These are phyloP conservation scores for Xiphias gladius DNA, from an alignment of 2,113 vertebrate genomes.

Conservation along the genomic window DNA sequence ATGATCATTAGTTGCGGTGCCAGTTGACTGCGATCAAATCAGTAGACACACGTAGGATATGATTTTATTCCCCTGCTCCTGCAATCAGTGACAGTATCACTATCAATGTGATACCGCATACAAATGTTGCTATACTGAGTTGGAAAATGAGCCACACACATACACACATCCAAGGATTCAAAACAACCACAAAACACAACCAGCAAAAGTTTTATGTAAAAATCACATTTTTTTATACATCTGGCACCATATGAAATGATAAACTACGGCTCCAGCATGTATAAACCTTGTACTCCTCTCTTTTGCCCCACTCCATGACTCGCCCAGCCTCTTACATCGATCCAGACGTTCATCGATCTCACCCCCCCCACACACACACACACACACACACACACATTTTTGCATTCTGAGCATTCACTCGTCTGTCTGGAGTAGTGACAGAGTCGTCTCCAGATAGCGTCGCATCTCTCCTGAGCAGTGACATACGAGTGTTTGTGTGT, in stretches of 20 bases:
- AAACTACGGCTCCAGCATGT: slow-evolving; percentile 19
- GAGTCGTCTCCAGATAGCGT: slow-evolving; percentile 8
- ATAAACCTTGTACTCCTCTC: not conserved
- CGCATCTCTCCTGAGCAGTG: slow-evolving; percentile 12
- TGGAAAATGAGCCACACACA: no score
- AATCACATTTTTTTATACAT: not conserved
- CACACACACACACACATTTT: not conserved
- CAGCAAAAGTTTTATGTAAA: not conserved
- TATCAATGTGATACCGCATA: not conserved
- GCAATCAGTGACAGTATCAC: not conserved
- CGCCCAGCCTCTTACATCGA: slow-evolving; percentile 42
- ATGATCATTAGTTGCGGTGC: not conserved
- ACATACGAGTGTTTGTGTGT: slow-evolving; percentile 1
- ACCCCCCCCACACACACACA: not conserved
- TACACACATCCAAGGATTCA: not conserved
- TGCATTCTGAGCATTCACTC: slow-evolving; percentile 25
- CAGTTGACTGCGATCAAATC: no score
- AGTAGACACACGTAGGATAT: not conserved
- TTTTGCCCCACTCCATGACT: not conserved
- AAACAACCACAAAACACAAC: not conserved
- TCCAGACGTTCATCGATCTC: slow-evolving; percentile 45
- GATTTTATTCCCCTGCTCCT: not conserved
- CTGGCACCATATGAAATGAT: not conserved
- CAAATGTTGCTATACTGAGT: not conserved
- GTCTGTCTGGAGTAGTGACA: slow-evolving; percentile 42